Percentiles rank a stretch among this genome's conserved stretches.
Evolutionary conservation across 1,140 invertebrate species (phyloP).

Genomic region (Arion vulgaris): DNA sequence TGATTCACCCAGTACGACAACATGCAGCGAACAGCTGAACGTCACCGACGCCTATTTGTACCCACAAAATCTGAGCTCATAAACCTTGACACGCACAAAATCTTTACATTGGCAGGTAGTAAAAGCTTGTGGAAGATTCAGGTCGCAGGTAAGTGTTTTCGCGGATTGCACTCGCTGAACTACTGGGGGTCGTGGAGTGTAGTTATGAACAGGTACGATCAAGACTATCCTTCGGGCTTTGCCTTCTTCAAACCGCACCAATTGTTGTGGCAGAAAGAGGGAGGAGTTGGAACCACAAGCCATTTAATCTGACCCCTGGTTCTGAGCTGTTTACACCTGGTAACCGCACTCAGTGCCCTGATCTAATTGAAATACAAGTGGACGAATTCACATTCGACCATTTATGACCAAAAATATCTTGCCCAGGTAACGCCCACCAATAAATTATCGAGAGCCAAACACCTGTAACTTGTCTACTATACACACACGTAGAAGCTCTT

Average conservation of each 20-base stretch:
- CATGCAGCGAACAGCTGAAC: not conserved
- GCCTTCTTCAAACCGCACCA: not conserved
- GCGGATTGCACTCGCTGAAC: not conserved
- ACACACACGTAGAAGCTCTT: too few relatives aligned
- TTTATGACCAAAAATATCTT: not conserved
- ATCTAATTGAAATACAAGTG: not conserved
- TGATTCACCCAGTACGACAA: not conserved
- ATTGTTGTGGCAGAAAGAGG: not conserved
- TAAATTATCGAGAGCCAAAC: slow-evolving; percentile 3
- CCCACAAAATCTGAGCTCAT: not conserved
- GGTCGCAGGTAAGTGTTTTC: not conserved
- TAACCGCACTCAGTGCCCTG: not conserved
- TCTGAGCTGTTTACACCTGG: not conserved
- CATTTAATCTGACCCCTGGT: not conserved
- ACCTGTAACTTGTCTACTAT: too few relatives aligned
- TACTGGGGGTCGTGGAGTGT: not conserved
- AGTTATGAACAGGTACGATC: not conserved
- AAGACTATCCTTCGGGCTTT: not conserved
- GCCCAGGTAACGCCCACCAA: not conserved
- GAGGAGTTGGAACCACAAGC: not conserved
- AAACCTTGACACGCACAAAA: not conserved
- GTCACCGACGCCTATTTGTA: not conserved
- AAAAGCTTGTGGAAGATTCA: not conserved
- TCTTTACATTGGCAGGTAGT: not conserved
- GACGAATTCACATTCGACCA: not conserved